phyloP scores from a whole-genome alignment of 2,888 invertebrate species.

The Pedicia rivosa region DNA sequence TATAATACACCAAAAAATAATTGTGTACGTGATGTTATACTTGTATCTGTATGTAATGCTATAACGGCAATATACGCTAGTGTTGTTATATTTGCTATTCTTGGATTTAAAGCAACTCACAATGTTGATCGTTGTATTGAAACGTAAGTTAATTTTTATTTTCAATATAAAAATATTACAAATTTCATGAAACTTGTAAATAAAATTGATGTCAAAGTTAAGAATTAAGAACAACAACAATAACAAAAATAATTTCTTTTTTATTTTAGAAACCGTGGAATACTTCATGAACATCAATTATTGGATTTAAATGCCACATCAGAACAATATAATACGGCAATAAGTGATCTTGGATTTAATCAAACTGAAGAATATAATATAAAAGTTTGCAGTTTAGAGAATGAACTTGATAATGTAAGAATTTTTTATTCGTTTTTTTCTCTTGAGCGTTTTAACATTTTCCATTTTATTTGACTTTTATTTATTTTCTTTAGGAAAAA shows the following conservation, averaged over 20 bases:
- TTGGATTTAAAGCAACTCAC: slow-evolving; percentile 89
- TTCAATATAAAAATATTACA: no score
- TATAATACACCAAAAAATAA: slow-evolving; percentile 92
- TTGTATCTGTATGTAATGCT: slow-evolving; percentile 85
- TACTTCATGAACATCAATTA: slow-evolving; percentile 24
- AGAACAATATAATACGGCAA: slow-evolving; percentile 35
- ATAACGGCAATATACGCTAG: slow-evolving; percentile 90
- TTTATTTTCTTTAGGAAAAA: no score
- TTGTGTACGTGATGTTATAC: slow-evolving; percentile 78
- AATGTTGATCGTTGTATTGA: slow-evolving; percentile 73
- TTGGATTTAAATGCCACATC: slow-evolving; percentile 28
- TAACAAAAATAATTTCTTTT: background rate
- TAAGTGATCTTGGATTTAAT: no score
- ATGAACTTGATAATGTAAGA: slow-evolving; percentile 59
- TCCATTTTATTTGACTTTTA: no score
- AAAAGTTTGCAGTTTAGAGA: slow-evolving; percentile 50
- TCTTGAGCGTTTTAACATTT: no score
- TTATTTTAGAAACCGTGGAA: slow-evolving; percentile 34
- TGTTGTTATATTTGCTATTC: slow-evolving; percentile 85
- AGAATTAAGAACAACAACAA: no score
- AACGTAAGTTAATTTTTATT: slow-evolving; percentile 35
- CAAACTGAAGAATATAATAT: slow-evolving; percentile 33
- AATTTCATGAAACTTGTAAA: no score
- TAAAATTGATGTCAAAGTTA: no score
- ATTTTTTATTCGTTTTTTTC: background rate